These are phyloP conservation scores for Enteromius mattozi DNA, from an alignment of 2,797 vertebrate species.

Conservation along the genomic window DNA sequence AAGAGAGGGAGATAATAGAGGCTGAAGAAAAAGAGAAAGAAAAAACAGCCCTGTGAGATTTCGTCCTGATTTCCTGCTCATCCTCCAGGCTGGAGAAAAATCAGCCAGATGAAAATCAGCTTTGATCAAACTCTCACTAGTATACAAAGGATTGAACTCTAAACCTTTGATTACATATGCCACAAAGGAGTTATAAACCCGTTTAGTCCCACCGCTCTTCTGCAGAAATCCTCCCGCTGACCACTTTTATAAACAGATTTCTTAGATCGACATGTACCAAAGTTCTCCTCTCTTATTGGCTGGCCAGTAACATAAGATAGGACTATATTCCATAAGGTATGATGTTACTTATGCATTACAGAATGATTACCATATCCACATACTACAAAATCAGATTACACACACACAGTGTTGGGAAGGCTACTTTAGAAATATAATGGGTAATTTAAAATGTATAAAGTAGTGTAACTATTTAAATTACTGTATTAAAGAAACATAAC, in stretches of 20 bases:
- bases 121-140: conserved; percentile 45
- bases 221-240: conserved; percentile 28
- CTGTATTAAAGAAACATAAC: too few relatives aligned
- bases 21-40: not conserved
- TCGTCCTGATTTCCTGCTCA: conserved; percentile 44
- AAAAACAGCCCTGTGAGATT: conserved; percentile 40
- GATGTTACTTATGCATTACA: not conserved
- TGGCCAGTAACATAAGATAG: not conserved
- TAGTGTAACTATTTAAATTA: too few relatives aligned
- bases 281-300: conserved; percentile 12
- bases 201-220: conserved; percentile 21
- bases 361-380: too few relatives aligned
- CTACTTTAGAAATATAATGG: too few relatives aligned
- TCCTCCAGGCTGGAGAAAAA: conserved; percentile 42
- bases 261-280: not conserved
- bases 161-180: conserved; percentile 44
- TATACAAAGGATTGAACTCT: conserved; percentile 37
- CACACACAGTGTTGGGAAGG: too few relatives aligned
- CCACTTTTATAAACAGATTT: conserved; percentile 45
- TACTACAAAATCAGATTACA: not conserved
- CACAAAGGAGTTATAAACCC: conserved; percentile 41
- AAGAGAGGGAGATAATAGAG: conserved; percentile 40
- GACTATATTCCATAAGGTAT: not conserved
- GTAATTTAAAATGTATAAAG: too few relatives aligned
- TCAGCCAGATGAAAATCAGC: conserved; percentile 45